These are phyloP conservation scores for Acanthurus lineatus DNA, from an alignment of 2,797 vertebrate species.

Conservation along the genomic window DNA sequence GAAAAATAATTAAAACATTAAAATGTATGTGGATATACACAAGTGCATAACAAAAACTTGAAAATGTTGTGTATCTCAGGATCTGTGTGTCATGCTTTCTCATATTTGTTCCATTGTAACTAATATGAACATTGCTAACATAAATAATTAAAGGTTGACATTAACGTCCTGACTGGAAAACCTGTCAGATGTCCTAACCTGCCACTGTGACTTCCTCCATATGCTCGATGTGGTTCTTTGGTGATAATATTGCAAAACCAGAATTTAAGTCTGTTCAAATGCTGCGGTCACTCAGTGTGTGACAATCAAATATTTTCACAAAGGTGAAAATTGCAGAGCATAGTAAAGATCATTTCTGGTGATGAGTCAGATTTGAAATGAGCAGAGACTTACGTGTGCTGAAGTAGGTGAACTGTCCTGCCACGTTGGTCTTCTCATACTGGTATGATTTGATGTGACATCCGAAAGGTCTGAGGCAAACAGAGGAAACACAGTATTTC, in stretches of 20 bases:
- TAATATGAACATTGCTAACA: not conserved
- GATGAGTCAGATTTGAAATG: not conserved
- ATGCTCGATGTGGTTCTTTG: not conserved
- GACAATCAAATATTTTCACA: conserved; percentile 5
- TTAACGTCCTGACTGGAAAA: not conserved
- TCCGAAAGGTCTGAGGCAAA: conserved; percentile 66
- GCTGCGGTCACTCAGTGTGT: not conserved
- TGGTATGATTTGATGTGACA: conserved; percentile 75
- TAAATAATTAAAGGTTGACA: not conserved
- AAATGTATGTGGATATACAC: too few relatives aligned
- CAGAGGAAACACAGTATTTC: conserved; percentile 9
- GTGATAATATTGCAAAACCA: too few relatives aligned
- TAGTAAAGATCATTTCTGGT: not conserved
- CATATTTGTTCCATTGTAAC: too few relatives aligned
- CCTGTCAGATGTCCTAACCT: not conserved
- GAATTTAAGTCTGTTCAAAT: not conserved
- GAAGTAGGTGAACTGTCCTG: conserved; percentile 86
- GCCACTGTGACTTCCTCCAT: not conserved
- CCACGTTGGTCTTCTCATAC: conserved; percentile 80
- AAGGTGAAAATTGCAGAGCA: not conserved
- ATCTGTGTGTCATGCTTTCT: too few relatives aligned
- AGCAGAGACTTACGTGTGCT: conserved; percentile 81
- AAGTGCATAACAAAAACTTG: too few relatives aligned
- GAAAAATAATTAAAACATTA: too few relatives aligned
- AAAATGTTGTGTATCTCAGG: too few relatives aligned